Evolutionary conservation across 2,888 invertebrate genomes (phyloP).

Genomic region (Ectemnius cavifrons): DNA sequence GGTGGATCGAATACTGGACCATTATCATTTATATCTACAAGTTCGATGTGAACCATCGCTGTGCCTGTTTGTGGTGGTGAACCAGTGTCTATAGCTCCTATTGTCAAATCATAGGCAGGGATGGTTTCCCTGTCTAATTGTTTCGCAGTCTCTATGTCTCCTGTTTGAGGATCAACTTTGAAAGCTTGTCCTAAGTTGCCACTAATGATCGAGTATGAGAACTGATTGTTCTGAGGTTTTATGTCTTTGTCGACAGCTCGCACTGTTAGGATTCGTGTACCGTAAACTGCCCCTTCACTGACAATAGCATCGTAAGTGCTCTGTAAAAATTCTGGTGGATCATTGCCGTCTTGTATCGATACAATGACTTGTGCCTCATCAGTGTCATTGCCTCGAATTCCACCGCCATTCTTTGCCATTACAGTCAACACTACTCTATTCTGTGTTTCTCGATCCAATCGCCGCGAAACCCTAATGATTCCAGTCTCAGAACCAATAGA

Average conservation of each 20-base stretch:
- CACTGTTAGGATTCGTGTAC: slow-evolving; percentile 87
- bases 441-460: slow-evolving; percentile 92
- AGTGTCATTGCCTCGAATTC: slow-evolving; percentile 95
- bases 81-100: slow-evolving; percentile 94
- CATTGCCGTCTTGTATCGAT: slow-evolving; percentile 96
- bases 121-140: slow-evolving; percentile 90
- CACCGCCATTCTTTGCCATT: slow-evolving; percentile 96
- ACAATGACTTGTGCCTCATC: slow-evolving; percentile 97
- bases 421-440: slow-evolving; percentile 93
- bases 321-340: slow-evolving; percentile 95
- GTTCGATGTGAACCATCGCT: slow-evolving; percentile 87
- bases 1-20: slow-evolving; percentile 89
- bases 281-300: slow-evolving; percentile 88
- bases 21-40: slow-evolving; percentile 95
- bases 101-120: slow-evolving; percentile 85
- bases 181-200: slow-evolving; percentile 91
- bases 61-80: slow-evolving; percentile 95
- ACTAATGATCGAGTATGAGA: slow-evolving; percentile 92
- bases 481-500: slow-evolving; percentile 91
- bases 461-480: slow-evolving; percentile 89
- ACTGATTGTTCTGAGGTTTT: slow-evolving; percentile 93
- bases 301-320: slow-evolving; percentile 88
- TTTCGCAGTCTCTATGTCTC: slow-evolving; percentile 88
- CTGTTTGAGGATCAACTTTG: slow-evolving; percentile 91
- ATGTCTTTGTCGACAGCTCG: slow-evolving; percentile 95